Conservation (phyloP, 2,113 vertebrate species). For the Falco punctatus region DNA sequence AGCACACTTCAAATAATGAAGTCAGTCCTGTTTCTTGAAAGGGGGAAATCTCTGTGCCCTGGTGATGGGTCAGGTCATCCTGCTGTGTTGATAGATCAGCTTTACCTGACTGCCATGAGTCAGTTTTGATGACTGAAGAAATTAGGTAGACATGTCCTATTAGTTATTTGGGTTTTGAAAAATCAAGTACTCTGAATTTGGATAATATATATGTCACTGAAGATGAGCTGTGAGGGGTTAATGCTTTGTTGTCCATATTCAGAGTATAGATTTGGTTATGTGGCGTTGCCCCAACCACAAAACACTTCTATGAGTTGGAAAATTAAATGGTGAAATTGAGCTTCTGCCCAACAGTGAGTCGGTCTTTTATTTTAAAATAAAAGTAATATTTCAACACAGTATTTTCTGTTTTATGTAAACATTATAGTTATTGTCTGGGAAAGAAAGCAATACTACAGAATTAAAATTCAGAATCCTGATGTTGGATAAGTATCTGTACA, state of each 20-base stretch:
- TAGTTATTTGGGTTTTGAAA: not conserved
- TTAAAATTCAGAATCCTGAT: not conserved
- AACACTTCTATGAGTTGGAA: not conserved
- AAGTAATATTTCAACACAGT: not conserved
- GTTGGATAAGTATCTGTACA: not conserved
- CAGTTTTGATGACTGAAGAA: not conserved
- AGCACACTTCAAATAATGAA: not conserved
- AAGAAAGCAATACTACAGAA: not conserved
- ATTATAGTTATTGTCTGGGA: not conserved
- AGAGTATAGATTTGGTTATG: not conserved
- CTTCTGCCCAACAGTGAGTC: not conserved
- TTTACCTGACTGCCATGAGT: not conserved
- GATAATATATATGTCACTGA: not conserved
- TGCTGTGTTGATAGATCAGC: not conserved
- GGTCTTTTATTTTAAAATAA: not conserved
- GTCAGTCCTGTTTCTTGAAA: not conserved
- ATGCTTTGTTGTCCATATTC: not conserved
- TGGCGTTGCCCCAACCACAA: not conserved
- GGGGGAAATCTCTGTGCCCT: not conserved
- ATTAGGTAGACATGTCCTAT: rapidly evolving
- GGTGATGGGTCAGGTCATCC: not conserved
- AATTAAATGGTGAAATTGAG: not conserved
- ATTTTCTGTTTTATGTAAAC: not conserved
- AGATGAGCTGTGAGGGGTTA: not conserved
- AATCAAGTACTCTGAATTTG: not conserved